Percentiles rank a stretch among this genome's conserved stretches.
phyloP scores from a whole-genome alignment of 2,113 vertebrate species.

The Embiotoca jacksoni region DNA sequence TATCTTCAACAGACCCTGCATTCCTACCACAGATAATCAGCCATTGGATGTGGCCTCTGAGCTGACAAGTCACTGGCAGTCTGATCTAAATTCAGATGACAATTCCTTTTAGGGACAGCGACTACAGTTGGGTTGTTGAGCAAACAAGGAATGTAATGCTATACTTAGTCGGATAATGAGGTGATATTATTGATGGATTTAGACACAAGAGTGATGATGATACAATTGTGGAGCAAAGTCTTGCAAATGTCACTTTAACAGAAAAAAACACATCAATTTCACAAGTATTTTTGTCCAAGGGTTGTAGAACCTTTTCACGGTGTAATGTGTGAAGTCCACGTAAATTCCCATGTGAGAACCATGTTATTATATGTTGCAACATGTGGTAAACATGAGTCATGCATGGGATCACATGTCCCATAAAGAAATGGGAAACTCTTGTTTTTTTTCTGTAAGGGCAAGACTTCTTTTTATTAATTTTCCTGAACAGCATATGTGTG shows the following conservation, averaged over 20 bases:
- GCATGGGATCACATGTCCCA: too few species aligned
- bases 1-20: constrained; percentile 3
- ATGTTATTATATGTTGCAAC: too few species aligned
- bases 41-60: not conserved
- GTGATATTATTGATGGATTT: not conserved
- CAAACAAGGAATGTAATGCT: not conserved
- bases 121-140: not conserved
- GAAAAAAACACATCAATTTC: too few species aligned
- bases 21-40: constrained; percentile 11
- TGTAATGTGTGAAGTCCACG: too few species aligned
- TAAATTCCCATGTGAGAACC: too few species aligned
- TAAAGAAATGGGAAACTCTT: too few species aligned
- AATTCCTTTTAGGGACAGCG: not conserved
- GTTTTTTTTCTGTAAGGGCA: too few species aligned
- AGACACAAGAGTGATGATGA: not conserved
- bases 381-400: too few species aligned
- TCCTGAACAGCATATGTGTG: not conserved
- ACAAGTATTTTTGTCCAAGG: too few species aligned
- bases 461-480: not conserved
- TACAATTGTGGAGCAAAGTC: not conserved
- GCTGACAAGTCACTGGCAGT: constrained; percentile 12
- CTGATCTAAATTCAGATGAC: constrained; percentile 6
- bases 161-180: not conserved
- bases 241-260: not conserved
- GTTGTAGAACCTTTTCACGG: too few species aligned